Conservation (phyloP, 2,888 invertebrate species). For the Phyllotreta striolata region DNA sequence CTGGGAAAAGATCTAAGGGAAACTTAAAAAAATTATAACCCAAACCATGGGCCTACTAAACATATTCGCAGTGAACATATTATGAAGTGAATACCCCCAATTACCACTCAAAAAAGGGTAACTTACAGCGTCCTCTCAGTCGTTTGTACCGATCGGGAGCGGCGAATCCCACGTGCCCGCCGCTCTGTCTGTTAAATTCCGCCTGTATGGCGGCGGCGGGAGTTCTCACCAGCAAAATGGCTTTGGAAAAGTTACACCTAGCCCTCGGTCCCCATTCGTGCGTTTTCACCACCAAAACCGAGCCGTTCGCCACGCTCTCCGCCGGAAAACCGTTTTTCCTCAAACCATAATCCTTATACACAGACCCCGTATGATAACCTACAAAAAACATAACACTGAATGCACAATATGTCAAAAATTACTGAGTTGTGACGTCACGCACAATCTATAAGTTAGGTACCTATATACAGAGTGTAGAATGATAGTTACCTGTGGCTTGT, state of each 20-base stretch:
- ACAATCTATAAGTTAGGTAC: too few relatives aligned
- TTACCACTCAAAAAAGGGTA: too few relatives aligned
- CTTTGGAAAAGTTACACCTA: conserved; percentile 69
- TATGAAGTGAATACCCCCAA: too few relatives aligned
- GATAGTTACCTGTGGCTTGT: conserved; percentile 74
- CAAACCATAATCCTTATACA: conserved; percentile 83
- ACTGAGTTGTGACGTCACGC: too few relatives aligned
- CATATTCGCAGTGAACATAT: too few relatives aligned
- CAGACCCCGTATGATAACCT: conserved; percentile 80
- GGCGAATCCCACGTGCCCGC: conserved; percentile 82
- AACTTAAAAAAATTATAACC: too few relatives aligned
- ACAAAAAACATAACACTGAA: conserved; percentile 23
- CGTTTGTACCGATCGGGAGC: conserved; percentile 71
- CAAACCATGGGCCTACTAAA: too few relatives aligned
- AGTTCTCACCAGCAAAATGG: conserved; percentile 74
- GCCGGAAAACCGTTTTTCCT: conserved; percentile 82
- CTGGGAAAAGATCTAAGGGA: too few relatives aligned
- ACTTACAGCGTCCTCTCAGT: conserved; percentile 70
- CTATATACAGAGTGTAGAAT: background rate
- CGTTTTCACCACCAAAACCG: conserved; percentile 81
- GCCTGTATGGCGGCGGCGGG: conserved; percentile 79
- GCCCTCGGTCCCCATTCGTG: conserved; percentile 75
- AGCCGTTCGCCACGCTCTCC: conserved; percentile 77
- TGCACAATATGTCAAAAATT: too few relatives aligned
- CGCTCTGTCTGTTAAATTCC: conserved; percentile 81